Conservation (phyloP, 2,888 invertebrate genomes). For the Andrena minutula region DNA sequence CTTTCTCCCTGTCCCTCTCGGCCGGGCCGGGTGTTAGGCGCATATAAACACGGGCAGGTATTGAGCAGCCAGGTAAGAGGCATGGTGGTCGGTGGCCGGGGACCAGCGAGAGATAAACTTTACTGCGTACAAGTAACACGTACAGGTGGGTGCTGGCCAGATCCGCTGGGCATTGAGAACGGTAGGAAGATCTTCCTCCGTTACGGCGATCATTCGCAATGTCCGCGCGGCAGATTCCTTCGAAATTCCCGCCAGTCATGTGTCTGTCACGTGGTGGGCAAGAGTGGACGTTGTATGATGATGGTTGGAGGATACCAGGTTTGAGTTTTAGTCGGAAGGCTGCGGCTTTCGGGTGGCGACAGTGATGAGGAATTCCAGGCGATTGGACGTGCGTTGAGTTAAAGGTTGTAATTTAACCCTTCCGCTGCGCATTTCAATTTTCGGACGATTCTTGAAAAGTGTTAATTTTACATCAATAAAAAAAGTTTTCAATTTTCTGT, state of each 20-base stretch:
- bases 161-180: conserved; percentile 65
- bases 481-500: no score
- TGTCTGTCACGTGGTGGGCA: background rate
- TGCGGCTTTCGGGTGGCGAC: no score
- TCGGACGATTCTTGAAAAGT: no score
- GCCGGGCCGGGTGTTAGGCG: conserved; percentile 72
- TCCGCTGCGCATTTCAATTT: no score
- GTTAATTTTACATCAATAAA: no score
- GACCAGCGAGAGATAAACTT: conserved; percentile 73
- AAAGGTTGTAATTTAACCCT: no score
- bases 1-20: conserved; percentile 30
- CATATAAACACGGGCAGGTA: conserved; percentile 77
- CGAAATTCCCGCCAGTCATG: conserved; percentile 30
- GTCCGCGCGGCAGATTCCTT: conserved; percentile 67
- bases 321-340: no score
- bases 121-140: conserved; percentile 73
- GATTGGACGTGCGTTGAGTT: no score
- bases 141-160: conserved; percentile 67
- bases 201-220: conserved; percentile 79
- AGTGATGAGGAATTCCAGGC: no score
- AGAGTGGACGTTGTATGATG: background rate
- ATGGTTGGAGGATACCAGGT: background rate
- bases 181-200: conserved; percentile 75
- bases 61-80: conserved; percentile 73
- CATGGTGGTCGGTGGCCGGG: conserved; percentile 73